Conservation (phyloP, 2,888 invertebrate species). For the Asteroscopus sphinx region DNA sequence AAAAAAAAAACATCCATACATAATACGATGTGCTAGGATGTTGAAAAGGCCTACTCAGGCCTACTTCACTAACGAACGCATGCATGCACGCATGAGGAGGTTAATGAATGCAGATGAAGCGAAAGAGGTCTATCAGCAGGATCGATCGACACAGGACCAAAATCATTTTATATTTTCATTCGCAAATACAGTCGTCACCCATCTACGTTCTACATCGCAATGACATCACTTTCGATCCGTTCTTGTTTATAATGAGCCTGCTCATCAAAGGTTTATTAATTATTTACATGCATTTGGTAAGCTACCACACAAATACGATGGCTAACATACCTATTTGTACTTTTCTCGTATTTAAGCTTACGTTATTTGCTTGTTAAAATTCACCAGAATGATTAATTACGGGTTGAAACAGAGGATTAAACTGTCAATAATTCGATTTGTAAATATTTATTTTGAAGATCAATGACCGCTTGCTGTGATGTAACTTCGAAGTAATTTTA, state of each 20-base stretch:
- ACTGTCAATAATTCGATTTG: neutral
- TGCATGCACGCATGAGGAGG: too few relatives aligned
- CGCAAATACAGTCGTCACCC: too few relatives aligned
- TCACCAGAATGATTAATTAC: slow-evolving; percentile 22
- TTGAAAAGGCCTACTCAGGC: too few relatives aligned
- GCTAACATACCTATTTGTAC: slow-evolving; percentile 3
- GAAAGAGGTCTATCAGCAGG: too few relatives aligned
- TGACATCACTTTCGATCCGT: slow-evolving; percentile 17
- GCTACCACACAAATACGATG: slow-evolving; percentile 9
- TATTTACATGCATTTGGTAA: slow-evolving; percentile 4
- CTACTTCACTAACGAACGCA: too few relatives aligned
- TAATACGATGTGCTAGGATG: too few relatives aligned
- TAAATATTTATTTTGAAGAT: slow-evolving; percentile 13
- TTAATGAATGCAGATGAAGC: too few relatives aligned
- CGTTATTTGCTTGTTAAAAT: slow-evolving; percentile 7
- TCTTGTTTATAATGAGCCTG: neutral
- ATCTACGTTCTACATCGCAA: neutral
- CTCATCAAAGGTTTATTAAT: slow-evolving; percentile 6
- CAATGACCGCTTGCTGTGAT: slow-evolving; percentile 4
- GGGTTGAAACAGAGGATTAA: neutral
- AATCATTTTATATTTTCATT: too few relatives aligned
- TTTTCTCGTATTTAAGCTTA: neutral
- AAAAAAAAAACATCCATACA: too few relatives aligned
- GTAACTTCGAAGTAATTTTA: neutral
- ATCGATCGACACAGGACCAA: too few relatives aligned